phyloP scores from a whole-genome alignment of 2,113 vertebrate species.

The Vidua chalybeata region DNA sequence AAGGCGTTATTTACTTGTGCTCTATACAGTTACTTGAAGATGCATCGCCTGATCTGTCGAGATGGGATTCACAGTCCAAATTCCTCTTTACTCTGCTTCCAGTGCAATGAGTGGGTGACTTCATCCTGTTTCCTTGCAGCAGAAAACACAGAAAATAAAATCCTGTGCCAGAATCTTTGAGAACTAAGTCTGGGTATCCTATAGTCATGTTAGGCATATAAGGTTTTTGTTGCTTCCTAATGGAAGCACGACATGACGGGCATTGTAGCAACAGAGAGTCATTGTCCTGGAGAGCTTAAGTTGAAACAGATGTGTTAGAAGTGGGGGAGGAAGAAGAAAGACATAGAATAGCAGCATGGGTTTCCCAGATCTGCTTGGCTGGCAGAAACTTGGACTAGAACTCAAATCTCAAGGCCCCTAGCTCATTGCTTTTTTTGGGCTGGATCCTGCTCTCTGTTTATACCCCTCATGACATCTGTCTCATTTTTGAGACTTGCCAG shows the following conservation, averaged over 20 bases:
- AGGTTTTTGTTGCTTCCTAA: conserved; percentile 7
- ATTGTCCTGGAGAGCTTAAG: conserved; percentile 36
- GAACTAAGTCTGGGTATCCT: background rate
- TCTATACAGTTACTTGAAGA: background rate
- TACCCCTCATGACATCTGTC: background rate
- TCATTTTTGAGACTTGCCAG: conserved; percentile 19
- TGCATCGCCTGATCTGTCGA: background rate
- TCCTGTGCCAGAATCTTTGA: background rate
- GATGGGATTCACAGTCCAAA: background rate
- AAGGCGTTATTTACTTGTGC: background rate
- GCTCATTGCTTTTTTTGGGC: conserved; percentile 13
- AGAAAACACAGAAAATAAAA: background rate
- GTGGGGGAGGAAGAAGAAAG: conserved; percentile 22
- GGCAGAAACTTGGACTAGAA: conserved; percentile 24
- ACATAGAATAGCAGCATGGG: background rate
- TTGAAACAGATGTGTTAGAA: conserved; percentile 51
- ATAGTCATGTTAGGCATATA: background rate
- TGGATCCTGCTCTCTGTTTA: conserved; percentile 21
- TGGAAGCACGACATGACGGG: background rate
- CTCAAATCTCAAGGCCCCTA: conserved; percentile 18
- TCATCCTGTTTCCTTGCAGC: background rate
- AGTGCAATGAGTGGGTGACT: background rate
- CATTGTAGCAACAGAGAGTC: conserved; percentile 30
- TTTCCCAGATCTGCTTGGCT: conserved; percentile 20
- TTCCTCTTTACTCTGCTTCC: background rate